Evolutionary conservation across 2,888 invertebrate genomes (phyloP).

Genomic region (Sipha maydis): DNA sequence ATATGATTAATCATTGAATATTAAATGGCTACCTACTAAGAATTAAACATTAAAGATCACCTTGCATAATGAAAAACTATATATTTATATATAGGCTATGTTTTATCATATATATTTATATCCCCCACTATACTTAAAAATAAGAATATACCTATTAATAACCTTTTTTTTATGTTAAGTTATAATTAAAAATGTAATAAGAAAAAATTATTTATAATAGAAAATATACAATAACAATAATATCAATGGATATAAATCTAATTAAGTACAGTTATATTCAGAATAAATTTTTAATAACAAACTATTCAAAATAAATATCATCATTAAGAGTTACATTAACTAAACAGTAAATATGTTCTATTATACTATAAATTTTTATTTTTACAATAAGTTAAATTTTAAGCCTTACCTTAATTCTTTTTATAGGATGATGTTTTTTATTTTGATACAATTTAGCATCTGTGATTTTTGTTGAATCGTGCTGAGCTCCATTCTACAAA

Average conservation of each 20-base stretch:
- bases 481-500: constrained; percentile 49
- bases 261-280: not conserved
- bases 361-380: not conserved
- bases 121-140: not conserved
- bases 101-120: constrained; percentile 33
- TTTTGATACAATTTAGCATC: constrained; percentile 36
- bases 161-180: not conserved
- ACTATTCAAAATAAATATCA: not conserved
- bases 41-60: constrained; percentile 37
- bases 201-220: constrained; percentile 19
- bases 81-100: constrained; percentile 18
- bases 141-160: constrained; percentile 20
- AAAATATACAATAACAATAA: no score
- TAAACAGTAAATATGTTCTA: not conserved
- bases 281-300: not conserved
- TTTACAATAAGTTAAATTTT: not conserved
- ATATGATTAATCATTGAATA: constrained; percentile 37
- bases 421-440: constrained; percentile 1
- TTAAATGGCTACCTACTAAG: constrained; percentile 33
- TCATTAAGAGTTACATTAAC: not conserved
- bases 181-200: constrained; percentile 8
- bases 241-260: not conserved
- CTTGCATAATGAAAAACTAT: constrained; percentile 46
- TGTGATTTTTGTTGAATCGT: constrained; percentile 21
- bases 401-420: constrained; percentile 41